Evolutionary conservation across 2,888 invertebrate species (phyloP).

Genomic region (Drosophila demipolita): DNA sequence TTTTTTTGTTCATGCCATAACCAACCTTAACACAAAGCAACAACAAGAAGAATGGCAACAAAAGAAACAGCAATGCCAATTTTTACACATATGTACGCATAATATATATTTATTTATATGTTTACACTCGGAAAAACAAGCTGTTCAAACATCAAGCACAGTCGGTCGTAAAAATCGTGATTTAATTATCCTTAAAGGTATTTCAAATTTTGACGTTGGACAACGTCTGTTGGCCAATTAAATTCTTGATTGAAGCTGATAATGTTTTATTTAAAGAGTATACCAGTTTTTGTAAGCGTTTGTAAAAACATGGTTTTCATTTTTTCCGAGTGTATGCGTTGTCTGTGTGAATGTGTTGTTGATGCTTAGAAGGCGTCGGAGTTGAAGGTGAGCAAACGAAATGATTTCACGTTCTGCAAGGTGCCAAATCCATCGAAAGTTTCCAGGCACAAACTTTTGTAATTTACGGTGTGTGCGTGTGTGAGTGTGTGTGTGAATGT

Average conservation of each 20-base stretch:
- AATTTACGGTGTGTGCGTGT: slow-evolving; percentile 18
- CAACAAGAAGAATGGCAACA: slow-evolving; percentile 45
- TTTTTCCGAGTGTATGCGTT: slow-evolving; percentile 10
- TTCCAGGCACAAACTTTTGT: slow-evolving; percentile 40
- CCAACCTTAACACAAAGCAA: slow-evolving; percentile 23
- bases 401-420: slow-evolving; percentile 45
- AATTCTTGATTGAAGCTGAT: not conserved
- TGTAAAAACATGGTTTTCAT: not conserved
- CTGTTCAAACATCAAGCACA: not conserved
- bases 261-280: not conserved
- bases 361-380: slow-evolving; percentile 65
- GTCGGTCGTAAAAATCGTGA: not conserved
- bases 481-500: not conserved
- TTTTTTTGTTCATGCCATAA: slow-evolving; percentile 2
- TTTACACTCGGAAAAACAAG: slow-evolving; percentile 2
- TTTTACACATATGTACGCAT: slow-evolving; percentile 23
- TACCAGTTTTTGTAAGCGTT: not conserved
- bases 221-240: not conserved
- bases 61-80: slow-evolving; percentile 29
- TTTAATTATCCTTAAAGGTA: not conserved
- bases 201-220: not conserved
- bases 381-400: slow-evolving; percentile 67
- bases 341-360: slow-evolving; percentile 35
- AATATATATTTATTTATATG: slow-evolving; percentile 12
- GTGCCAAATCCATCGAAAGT: slow-evolving; percentile 45